Evolutionary conservation across 2,888 invertebrate genomes (phyloP).

Genomic region (Rhagonycha lutea): DNA sequence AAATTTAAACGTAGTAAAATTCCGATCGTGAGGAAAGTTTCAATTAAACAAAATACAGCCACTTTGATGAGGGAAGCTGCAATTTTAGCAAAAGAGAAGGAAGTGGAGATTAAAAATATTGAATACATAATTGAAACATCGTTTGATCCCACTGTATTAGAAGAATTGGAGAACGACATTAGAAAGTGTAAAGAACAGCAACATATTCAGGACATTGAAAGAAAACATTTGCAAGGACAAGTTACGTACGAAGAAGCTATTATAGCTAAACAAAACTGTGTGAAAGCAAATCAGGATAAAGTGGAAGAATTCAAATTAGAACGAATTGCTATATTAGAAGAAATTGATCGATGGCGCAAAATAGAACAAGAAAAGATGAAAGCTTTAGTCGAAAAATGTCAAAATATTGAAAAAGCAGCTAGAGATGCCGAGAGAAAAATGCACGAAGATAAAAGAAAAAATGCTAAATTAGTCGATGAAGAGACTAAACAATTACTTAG

Average conservation of each 20-base stretch:
- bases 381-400: slow-evolving; percentile 56
- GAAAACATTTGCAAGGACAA: slow-evolving; percentile 62
- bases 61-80: slow-evolving; percentile 60
- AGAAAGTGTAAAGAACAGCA: slow-evolving; percentile 58
- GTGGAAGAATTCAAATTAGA: slow-evolving; percentile 59
- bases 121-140: slow-evolving; percentile 58
- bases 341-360: slow-evolving; percentile 60
- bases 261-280: slow-evolving; percentile 59
- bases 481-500: slow-evolving; percentile 54
- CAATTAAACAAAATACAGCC: slow-evolving; percentile 57
- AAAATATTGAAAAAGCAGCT: slow-evolving; percentile 56
- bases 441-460: slow-evolving; percentile 59
- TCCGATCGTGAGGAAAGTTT: slow-evolving; percentile 36
- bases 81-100: slow-evolving; percentile 55
- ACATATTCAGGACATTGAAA: slow-evolving; percentile 60
- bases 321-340: slow-evolving; percentile 55
- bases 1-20: slow-evolving; percentile 25
- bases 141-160: slow-evolving; percentile 53
- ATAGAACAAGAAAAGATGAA: slow-evolving; percentile 58
- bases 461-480: slow-evolving; percentile 56
- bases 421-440: slow-evolving; percentile 60
- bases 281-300: slow-evolving; percentile 58
- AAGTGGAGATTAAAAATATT: slow-evolving; percentile 59
- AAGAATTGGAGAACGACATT: slow-evolving; percentile 56
- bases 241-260: slow-evolving; percentile 64